Percentiles rank a stretch among this genome's conserved stretches.
phyloP scores from a whole-genome alignment of 2,888 invertebrate species.

The Trachelus troglodyta region DNA sequence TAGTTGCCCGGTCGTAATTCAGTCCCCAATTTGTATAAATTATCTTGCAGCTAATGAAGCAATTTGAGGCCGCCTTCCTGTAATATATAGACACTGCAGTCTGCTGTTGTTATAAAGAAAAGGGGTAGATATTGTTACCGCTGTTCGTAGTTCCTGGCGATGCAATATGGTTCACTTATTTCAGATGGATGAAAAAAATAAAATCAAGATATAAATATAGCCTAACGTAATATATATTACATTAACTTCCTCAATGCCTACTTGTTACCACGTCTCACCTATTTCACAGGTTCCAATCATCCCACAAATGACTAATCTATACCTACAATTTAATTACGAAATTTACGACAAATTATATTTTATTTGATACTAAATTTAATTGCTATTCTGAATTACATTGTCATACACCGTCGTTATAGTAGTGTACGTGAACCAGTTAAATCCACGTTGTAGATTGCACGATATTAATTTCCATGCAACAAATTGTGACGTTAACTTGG shows the following conservation, averaged over 20 bases:
- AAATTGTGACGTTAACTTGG: background rate
- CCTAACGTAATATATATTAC: no score
- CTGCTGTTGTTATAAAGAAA: constrained; percentile 46
- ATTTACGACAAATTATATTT: background rate
- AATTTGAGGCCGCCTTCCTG: constrained; percentile 63
- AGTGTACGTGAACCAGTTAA: background rate
- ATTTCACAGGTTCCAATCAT: background rate
- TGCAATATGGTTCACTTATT: no score
- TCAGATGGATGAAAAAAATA: no score
- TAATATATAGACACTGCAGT: constrained; percentile 60
- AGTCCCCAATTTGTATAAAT: constrained; percentile 65
- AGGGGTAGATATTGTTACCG: background rate
- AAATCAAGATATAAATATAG: no score
- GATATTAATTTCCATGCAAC: background rate
- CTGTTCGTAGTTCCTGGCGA: background rate
- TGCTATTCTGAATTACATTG: background rate
- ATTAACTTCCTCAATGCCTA: no score
- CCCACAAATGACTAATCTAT: background rate
- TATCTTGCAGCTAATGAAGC: constrained; percentile 65
- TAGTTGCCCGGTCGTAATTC: constrained; percentile 49
- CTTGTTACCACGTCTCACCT: no score
- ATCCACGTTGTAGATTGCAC: background rate
- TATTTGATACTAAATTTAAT: background rate
- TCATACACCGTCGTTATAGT: background rate
- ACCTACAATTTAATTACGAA: no score